These are phyloP conservation scores for Chrysaora quinquecirrha DNA, from an alignment of 30 jellyfish, hydroid and myxozoan species.

Conservation along the genomic window DNA sequence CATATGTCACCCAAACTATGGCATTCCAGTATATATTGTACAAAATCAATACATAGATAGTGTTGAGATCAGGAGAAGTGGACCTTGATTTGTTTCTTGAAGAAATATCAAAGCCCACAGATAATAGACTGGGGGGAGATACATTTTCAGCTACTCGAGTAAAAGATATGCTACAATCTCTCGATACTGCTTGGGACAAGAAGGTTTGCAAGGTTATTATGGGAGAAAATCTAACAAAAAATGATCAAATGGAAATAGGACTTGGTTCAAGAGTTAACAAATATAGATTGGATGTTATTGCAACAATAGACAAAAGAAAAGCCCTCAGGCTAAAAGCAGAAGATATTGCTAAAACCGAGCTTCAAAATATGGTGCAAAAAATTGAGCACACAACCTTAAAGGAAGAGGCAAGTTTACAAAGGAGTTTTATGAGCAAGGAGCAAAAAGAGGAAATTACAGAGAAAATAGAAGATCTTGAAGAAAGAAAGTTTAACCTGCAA, in stretches of 20 bases:
- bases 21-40: slow-evolving; percentile 20
- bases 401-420: background rate
- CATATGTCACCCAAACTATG: slow-evolving; percentile 2
- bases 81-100: slow-evolving; percentile 19
- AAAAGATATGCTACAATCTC: slow-evolving; percentile 3
- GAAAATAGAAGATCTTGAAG: background rate
- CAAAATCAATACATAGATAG: background rate
- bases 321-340: background rate
- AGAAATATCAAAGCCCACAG: background rate
- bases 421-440: slow-evolving; percentile 1
- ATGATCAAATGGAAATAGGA: background rate
- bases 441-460: background rate
- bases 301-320: background rate
- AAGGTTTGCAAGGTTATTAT: slow-evolving; percentile 2
- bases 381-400: background rate
- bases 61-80: slow-evolving; percentile 19
- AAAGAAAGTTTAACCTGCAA: background rate
- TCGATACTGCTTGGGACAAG: slow-evolving; percentile 31
- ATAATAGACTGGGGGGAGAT: background rate
- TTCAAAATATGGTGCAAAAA: background rate
- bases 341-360: background rate
- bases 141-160: background rate
- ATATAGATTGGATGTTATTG: background rate
- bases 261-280: background rate
- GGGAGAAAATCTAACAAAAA: background rate